phyloP scores from a whole-genome alignment of 2,888 invertebrate species.

The Lymantria monacha region DNA sequence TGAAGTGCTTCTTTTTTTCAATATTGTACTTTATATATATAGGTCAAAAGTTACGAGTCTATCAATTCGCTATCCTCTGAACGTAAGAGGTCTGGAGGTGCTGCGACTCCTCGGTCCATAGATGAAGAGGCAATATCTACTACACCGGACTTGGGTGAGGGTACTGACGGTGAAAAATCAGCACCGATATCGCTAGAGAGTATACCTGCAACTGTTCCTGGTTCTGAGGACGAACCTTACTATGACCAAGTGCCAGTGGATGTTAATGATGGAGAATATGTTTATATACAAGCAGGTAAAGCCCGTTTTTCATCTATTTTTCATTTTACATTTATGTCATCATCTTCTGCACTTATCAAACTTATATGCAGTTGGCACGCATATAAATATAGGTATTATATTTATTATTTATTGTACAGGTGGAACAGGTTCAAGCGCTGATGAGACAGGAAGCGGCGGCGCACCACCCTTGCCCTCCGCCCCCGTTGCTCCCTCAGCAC shows the following conservation, averaged over 20 bases:
- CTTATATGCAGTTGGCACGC: background rate
- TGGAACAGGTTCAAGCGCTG: slow-evolving; percentile 85
- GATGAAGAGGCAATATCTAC: slow-evolving; percentile 70
- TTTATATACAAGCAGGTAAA: slow-evolving; percentile 87
- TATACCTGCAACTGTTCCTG: slow-evolving; percentile 56
- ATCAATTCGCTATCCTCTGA: slow-evolving; percentile 85
- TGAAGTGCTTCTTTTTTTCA: too few species aligned
- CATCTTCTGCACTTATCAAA: background rate
- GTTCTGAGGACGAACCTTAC: slow-evolving; percentile 84
- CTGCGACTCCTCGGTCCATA: slow-evolving; percentile 76
- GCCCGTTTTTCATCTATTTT: background rate
- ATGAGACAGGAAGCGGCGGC: slow-evolving; percentile 83
- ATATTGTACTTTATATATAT: background rate
- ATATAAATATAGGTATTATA: too few species aligned
- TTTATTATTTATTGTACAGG: slow-evolving; percentile 50
- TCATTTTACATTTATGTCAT: background rate
- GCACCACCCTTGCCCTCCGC: slow-evolving; percentile 74
- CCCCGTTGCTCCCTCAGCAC: slow-evolving; percentile 79
- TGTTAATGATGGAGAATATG: slow-evolving; percentile 87
- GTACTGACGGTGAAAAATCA: slow-evolving; percentile 63
- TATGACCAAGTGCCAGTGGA: slow-evolving; percentile 88
- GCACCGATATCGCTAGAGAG: slow-evolving; percentile 70
- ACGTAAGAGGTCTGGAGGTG: slow-evolving; percentile 76
- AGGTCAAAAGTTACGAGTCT: slow-evolving; percentile 86
- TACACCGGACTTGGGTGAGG: slow-evolving; percentile 62